Percentiles rank a stretch among this genome's conserved stretches.
Conservation (phyloP, 2,797 vertebrate species). For the Dermochelys coriacea region DNA sequence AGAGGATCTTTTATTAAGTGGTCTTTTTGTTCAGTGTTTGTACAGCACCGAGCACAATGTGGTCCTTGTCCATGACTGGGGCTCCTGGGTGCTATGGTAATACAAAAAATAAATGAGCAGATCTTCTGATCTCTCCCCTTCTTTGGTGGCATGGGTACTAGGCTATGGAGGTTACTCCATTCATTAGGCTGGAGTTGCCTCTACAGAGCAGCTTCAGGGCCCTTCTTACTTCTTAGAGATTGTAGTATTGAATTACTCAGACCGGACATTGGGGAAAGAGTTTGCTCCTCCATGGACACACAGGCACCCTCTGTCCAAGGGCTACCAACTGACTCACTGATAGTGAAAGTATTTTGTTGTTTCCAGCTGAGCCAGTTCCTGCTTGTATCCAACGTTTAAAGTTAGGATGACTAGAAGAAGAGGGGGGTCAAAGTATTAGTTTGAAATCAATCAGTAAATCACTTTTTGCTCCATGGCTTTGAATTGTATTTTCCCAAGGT, state of each 20-base stretch:
- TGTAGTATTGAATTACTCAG: neutral
- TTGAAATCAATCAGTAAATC: neutral
- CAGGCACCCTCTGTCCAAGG: neutral
- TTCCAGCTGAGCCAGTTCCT: slow-evolving; percentile 6
- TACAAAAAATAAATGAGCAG: neutral
- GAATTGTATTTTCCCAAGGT: neutral
- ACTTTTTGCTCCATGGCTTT: neutral
- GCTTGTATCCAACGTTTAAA: neutral
- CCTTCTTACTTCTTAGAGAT: neutral
- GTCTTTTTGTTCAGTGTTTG: neutral
- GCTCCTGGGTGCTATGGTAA: neutral
- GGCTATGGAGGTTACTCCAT: neutral
- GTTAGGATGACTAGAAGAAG: neutral
- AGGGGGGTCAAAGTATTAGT: neutral
- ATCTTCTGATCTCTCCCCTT: neutral
- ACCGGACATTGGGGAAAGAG: neutral
- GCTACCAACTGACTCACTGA: neutral
- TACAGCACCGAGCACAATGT: neutral
- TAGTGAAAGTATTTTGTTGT: neutral
- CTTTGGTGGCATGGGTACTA: neutral
- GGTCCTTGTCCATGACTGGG: neutral
- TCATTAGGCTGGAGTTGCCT: neutral
- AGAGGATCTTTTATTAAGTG: neutral
- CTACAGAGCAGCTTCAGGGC: neutral
- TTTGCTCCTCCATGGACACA: neutral